Conservation (phyloP, 37 sponge, comb jelly and placozoan genomes). For the Halichondria panicea region DNA sequence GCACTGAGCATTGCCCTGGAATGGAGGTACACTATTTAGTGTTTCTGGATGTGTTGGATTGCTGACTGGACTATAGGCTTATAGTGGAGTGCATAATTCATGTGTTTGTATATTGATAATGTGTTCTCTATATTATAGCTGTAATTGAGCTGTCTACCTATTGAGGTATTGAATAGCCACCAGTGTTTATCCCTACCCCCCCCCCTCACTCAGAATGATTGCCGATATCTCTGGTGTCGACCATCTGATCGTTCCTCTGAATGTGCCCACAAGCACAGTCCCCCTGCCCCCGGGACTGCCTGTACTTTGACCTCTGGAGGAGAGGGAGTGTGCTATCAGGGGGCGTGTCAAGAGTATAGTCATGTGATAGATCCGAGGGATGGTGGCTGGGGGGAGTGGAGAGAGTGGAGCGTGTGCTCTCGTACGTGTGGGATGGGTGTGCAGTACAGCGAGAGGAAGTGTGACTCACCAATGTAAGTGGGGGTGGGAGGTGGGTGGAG, state of each 20-base stretch:
- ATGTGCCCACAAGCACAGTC: conserved; percentile 17
- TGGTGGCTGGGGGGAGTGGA: conserved; percentile 73
- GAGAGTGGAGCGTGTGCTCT: conserved; percentile 49
- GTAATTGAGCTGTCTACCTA: background rate
- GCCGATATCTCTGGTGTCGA: conserved; percentile 51
- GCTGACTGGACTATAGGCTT: background rate
- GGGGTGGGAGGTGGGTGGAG: too few species aligned
- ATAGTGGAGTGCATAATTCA: background rate
- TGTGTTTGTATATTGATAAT: background rate
- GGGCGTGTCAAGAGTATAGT: conserved; percentile 11
- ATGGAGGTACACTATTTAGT: background rate
- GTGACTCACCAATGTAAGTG: conserved; percentile 63
- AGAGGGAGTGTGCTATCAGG: conserved; percentile 48
- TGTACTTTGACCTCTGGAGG: conserved; percentile 3
- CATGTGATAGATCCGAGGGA: background rate
- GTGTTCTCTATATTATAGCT: background rate
- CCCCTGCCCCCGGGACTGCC: conserved; percentile 45
- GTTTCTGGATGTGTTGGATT: background rate
- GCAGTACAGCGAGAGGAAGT: conserved; percentile 27
- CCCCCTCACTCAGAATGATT: conserved; percentile 34
- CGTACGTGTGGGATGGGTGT: conserved; percentile 54
- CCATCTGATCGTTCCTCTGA: background rate
- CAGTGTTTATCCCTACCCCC: background rate
- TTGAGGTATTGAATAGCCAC: background rate
- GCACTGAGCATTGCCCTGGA: conserved; percentile 20